These are phyloP conservation scores for fruit fly (Drosophila melanogaster) DNA, from an alignment of 1,140 invertebrate species.

Conservation along the genomic window Release_6_plus_ISO1_MT NC_004354.4:8708001-8708500, in stretches of 20 bases:
- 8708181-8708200: conserved; percentile 65
- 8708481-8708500: no score
- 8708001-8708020: conserved; percentile 52
- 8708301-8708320: conserved; percentile 26
- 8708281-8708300: conserved; percentile 54
- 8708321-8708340: conserved; percentile 15
- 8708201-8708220: conserved; percentile 78
- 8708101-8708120: conserved; percentile 33
- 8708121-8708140: conserved; percentile 65
- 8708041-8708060: conserved; percentile 76
- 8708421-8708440: no score
- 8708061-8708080: conserved; percentile 71
- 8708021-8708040: conserved; percentile 70
- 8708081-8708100: conserved; percentile 74
- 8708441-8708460: no score
- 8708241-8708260: conserved; percentile 19
- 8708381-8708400: no score
- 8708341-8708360: conserved; percentile 1
- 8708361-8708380: background rate
- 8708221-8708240: conserved; percentile 59
- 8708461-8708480: no score
- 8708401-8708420: no score
- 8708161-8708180: conserved; percentile 24
- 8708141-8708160: conserved; percentile 39
- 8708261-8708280: conserved; percentile 47